Evolutionary conservation across 1,140 invertebrate species (phyloP), one percentile per base, ranked within the genome.

Genomic region (Gonioctena quinquepunctata): DNA sequence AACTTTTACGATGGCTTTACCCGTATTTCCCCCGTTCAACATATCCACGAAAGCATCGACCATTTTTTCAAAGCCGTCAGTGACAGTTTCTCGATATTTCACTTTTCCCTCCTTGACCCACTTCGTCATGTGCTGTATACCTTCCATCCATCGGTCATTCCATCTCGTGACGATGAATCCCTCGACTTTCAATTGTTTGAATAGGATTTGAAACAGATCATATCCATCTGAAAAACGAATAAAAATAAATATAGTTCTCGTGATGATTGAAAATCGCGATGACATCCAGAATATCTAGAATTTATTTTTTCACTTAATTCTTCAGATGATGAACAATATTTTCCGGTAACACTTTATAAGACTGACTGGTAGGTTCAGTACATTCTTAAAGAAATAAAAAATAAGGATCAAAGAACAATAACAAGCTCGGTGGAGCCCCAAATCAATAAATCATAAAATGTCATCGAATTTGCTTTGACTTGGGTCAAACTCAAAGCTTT

Each of bases 31-130:
- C 25, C 90, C 90, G 23, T 80, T 80, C 25, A 92, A 81, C 78
- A 91, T 85, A 16, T 85, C 86, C 42, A 87, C 81, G 73, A 92
- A 91, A 7, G 90, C 90, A 16, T 88, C 76, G 21, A 85, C 86
- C 81, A 89, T 88, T 60, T 88, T 88, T 33, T 91, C 88, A 74
- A 92, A 91, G 2, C 90, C 90, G 27, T 89, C 80, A 0, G 85
- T 87, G 3, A 89, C 72, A 7, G 88, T 88, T 81, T 92, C 90
- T 60, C 79, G 82, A 72, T 87, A 88, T 74, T 87, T 86, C 2
- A 92, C 65, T 80, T 90, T 89, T 18, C 88, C 89, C 81, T 87
- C 81, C 22, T 80, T 70, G 28, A 72, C 65, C 88, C 89, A 90
- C 74, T 87, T 78, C 18, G 85, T 67, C 79, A 90, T 87, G 74